phyloP scores from a whole-genome alignment of 2,797 vertebrate genomes.

The Centroberyx gerrardi region DNA sequence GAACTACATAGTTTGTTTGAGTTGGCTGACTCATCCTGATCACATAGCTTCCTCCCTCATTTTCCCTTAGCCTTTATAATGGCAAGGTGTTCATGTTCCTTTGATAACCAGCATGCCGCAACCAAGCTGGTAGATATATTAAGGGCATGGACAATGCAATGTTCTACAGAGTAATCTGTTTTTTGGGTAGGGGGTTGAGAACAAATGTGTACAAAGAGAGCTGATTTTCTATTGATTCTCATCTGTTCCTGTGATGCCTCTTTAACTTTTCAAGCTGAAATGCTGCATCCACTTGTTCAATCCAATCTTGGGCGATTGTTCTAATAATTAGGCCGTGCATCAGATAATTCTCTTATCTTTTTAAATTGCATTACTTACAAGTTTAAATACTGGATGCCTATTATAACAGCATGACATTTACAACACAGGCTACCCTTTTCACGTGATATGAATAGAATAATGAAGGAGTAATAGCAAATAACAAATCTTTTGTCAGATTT shows the following conservation, averaged over 20 bases:
- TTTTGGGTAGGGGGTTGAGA: neutral
- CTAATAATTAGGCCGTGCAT: slow-evolving; percentile 48
- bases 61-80: slow-evolving; percentile 40
- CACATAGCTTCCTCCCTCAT: slow-evolving; percentile 41
- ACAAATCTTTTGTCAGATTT: slow-evolving; percentile 1
- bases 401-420: slow-evolving; percentile 36
- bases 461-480: slow-evolving; percentile 2
- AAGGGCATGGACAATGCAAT: slow-evolving; percentile 1
- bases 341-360: slow-evolving; percentile 34
- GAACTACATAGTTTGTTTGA: slow-evolving; percentile 62
- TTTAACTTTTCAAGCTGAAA: slow-evolving; percentile 47
- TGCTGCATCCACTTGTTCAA: slow-evolving; percentile 31
- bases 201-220: slow-evolving; percentile 12
- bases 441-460: slow-evolving; percentile 21
- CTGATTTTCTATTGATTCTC: slow-evolving; percentile 45
- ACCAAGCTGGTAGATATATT: neutral
- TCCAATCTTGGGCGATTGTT: slow-evolving; percentile 44
- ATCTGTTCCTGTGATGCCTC: slow-evolving; percentile 36
- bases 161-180: slow-evolving; percentile 23
- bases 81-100: slow-evolving; percentile 39
- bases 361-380: slow-evolving; percentile 33
- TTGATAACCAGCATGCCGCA: neutral
- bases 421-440: neutral
- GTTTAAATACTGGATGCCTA: slow-evolving; percentile 26
- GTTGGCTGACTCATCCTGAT: slow-evolving; percentile 36